Conservation (phyloP, 1,140 invertebrate species). For the Bemisia tabaci region DNA sequence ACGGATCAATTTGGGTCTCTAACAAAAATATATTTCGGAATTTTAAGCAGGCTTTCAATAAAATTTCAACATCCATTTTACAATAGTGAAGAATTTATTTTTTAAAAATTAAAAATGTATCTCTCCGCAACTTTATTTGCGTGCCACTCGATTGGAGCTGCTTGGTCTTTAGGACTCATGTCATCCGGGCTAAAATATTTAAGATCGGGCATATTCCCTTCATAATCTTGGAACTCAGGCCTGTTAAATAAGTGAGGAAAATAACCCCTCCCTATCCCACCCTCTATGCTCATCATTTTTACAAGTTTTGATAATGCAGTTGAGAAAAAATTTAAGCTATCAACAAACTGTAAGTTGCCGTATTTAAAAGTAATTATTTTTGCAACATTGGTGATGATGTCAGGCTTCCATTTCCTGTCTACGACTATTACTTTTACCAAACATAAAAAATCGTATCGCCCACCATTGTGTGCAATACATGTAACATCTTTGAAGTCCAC, state of each 20-base stretch:
- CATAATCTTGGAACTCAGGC: slow-evolving; percentile 16
- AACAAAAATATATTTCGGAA: slow-evolving; percentile 18
- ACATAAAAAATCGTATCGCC: not conserved
- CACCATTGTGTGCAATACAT: not conserved
- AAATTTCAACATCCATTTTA: slow-evolving; percentile 21
- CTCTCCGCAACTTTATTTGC: slow-evolving; percentile 12
- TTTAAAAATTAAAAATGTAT: slow-evolving; percentile 17
- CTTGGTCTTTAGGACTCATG: slow-evolving; percentile 9
- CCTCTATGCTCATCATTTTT: slow-evolving; percentile 16
- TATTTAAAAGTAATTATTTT: not conserved
- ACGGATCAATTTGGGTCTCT: slow-evolving; percentile 7
- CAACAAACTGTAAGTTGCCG: slow-evolving; percentile 3
- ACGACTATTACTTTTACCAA: not conserved
- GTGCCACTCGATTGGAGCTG: slow-evolving; percentile 18
- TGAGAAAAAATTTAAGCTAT: slow-evolving; percentile 3
- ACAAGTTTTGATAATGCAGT: slow-evolving; percentile 6
- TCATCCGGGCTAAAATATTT: slow-evolving; percentile 16
- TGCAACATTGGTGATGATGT: not conserved
- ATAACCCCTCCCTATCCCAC: slow-evolving; percentile 16
- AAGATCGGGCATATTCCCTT: slow-evolving; percentile 16
- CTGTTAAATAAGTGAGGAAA: slow-evolving; percentile 22
- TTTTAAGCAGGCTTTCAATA: slow-evolving; percentile 25
- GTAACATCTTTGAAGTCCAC: not conserved
- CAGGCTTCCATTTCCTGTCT: not conserved
- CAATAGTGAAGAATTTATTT: slow-evolving; percentile 19